Evolutionary conservation across 2,113 vertebrate species (phyloP).

Genomic region (Rhinopithecus roxellana): DNA sequence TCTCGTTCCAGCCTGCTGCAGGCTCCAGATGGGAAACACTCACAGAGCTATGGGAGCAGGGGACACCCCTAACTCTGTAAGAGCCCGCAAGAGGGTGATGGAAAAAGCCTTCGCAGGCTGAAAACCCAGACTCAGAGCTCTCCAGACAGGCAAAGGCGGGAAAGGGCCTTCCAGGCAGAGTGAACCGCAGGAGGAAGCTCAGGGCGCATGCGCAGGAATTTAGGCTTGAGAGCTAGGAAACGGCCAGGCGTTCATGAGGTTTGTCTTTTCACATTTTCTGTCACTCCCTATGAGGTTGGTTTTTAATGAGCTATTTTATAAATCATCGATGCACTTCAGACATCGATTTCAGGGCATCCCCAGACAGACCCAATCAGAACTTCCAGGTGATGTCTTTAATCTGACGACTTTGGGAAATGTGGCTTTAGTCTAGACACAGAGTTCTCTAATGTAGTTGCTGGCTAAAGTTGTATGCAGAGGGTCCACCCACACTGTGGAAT

Average conservation of each 20-base stretch:
- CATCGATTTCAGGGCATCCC: neutral
- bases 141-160: neutral
- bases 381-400: neutral
- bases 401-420: neutral
- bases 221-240: neutral
- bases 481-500: neutral
- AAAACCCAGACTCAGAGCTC: neutral
- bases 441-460: neutral
- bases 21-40: neutral
- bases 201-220: neutral
- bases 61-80: neutral
- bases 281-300: neutral
- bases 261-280: too few species aligned
- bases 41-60: too few species aligned
- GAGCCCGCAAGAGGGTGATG: rapidly evolving
- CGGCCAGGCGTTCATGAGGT: neutral
- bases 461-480: neutral
- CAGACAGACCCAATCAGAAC: neutral
- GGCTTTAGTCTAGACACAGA: neutral
- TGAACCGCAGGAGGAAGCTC: neutral
- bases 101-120: neutral
- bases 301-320: neutral
- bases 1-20: neutral
- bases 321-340: neutral
- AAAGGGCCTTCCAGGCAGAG: neutral